Evolutionary conservation across 2,888 invertebrate species (phyloP).

Genomic region (Habrosyne pyritoides): DNA sequence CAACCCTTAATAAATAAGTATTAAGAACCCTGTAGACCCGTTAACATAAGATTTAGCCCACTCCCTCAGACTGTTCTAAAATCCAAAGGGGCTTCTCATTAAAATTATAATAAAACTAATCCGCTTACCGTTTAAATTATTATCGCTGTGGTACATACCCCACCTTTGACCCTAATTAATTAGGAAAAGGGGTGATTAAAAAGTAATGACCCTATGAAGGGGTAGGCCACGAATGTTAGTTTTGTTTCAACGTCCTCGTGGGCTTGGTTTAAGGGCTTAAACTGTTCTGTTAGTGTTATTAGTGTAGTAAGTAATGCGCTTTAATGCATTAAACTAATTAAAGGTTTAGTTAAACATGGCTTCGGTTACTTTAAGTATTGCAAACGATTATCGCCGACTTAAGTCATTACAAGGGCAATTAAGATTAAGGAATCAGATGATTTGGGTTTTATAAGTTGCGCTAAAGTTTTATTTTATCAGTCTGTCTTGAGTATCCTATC

Average conservation of each 20-base stretch:
- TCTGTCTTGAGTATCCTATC: too few species aligned
- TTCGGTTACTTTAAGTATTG: neutral
- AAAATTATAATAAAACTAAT: constrained; percentile 64
- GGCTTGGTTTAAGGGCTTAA: constrained; percentile 19
- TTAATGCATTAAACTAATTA: neutral
- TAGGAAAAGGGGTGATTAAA: constrained; percentile 64
- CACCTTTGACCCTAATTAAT: constrained; percentile 75
- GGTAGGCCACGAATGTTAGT: constrained; percentile 39
- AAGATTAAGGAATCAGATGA: neutral
- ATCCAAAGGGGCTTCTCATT: constrained; percentile 37
- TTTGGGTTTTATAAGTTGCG: neutral
- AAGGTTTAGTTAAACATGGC: neutral
- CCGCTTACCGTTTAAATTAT: constrained; percentile 60
- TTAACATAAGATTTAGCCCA: constrained; percentile 8
- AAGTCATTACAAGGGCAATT: too few species aligned
- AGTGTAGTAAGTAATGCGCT: neutral
- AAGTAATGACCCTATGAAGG: constrained; percentile 64
- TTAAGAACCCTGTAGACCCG: neutral
- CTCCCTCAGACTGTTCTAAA: constrained; percentile 9
- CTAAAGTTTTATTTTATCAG: too few species aligned
- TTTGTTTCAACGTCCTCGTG: constrained; percentile 24
- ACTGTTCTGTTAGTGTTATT: neutral
- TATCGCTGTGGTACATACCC: constrained; percentile 33
- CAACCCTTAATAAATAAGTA: neutral
- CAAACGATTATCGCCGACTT: neutral